A percentile compares a stretch with the other conserved stretches of the same genome.
Evolutionary conservation across 92 coral and sea anemone genomes (phyloP).

Genomic region (Palythoa grandis): DNA sequence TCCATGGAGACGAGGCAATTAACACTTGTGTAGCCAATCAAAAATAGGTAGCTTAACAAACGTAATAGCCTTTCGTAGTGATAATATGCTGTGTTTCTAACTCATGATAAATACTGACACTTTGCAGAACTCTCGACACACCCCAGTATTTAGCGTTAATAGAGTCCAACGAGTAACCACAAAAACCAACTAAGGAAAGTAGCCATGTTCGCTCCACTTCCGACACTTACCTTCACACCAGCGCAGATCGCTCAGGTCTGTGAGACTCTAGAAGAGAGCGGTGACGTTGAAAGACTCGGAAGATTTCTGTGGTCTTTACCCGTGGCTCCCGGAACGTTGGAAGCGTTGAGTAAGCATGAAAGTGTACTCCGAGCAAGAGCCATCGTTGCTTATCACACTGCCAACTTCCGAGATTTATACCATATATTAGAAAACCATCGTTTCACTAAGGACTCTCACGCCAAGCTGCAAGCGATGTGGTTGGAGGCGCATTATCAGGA

Average conservation of each 20-base stretch:
- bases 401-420: conserved; percentile 97
- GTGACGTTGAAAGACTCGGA: conserved; percentile 98
- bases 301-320: conserved; percentile 99
- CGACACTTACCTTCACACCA: conserved; percentile 94
- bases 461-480: conserved; percentile 99
- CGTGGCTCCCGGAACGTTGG: conserved; percentile 97
- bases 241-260: conserved; percentile 98
- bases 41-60: conserved; percentile 84
- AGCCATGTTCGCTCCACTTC: conserved; percentile 95
- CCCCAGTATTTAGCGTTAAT: conserved; percentile 94
- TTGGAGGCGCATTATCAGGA: conserved; percentile 98
- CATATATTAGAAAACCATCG: conserved; percentile 97
- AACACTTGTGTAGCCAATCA: conserved; percentile 90
- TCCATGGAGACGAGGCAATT: conserved; percentile 80
- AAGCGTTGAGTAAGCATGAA: conserved; percentile 98
- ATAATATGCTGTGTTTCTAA: conserved; percentile 97
- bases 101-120: conserved; percentile 97
- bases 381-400: conserved; percentile 98
- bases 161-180: conserved; percentile 72
- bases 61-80: conserved; percentile 88
- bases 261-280: conserved; percentile 98
- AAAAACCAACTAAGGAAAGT: conserved; percentile 41
- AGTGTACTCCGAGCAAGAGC: conserved; percentile 99
- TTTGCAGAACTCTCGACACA: conserved; percentile 93
- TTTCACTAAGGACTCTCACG: conserved; percentile 95